A percentile compares a stretch with the other conserved stretches of the same genome.
Evolutionary conservation across 2,113 vertebrate genomes (phyloP).

Genomic region (Chrysemys picta): DNA sequence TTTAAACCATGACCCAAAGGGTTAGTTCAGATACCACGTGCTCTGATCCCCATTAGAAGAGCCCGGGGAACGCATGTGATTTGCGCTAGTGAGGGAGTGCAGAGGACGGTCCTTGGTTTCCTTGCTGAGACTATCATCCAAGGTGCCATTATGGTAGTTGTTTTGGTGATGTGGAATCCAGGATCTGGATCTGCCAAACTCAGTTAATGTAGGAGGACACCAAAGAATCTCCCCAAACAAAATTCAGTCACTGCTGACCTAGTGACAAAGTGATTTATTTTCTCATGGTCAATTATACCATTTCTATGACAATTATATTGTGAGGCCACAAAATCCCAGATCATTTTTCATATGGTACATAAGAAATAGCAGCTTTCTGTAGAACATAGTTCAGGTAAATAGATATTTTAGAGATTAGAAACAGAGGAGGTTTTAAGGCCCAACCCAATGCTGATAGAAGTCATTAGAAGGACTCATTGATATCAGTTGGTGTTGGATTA

Average conservation of each 20-base stretch:
- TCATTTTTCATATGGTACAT: not conserved
- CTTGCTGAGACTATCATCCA: not conserved
- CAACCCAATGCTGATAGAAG: not conserved
- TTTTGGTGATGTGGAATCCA: not conserved
- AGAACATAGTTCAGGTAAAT: not conserved
- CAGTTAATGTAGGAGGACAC: not conserved
- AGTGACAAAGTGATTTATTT: not conserved
- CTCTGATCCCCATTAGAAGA: not conserved
- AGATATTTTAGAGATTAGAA: constrained; percentile 8
- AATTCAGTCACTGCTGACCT: not conserved
- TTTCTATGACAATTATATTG: not conserved
- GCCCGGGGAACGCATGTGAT: not conserved
- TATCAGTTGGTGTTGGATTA: not conserved
- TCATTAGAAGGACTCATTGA: not conserved
- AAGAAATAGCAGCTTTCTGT: not conserved
- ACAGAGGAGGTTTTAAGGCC: not conserved
- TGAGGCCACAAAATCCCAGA: not conserved
- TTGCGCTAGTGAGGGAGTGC: not conserved
- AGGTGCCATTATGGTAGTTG: not conserved
- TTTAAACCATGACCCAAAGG: not conserved
- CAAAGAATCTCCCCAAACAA: not conserved
- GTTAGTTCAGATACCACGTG: fast-evolving
- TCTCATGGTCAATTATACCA: constrained; percentile 10
- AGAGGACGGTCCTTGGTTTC: not conserved
- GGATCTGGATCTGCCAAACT: not conserved